These are phyloP conservation scores for Pollenia amentaria DNA, from an alignment of 2,888 invertebrate genomes.

Conservation along the genomic window DNA sequence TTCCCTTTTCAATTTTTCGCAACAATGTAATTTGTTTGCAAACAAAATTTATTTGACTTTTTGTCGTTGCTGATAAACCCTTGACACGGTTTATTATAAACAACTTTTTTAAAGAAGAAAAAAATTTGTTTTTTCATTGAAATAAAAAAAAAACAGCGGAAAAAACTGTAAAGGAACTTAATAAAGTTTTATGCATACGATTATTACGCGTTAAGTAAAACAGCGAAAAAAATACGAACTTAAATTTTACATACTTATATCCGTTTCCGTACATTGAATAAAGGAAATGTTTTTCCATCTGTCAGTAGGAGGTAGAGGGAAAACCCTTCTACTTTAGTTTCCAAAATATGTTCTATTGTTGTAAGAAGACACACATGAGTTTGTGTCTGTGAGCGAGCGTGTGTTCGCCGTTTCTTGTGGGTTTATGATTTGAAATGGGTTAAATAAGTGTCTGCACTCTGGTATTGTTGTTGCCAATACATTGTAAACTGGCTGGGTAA, in stretches of 20 bases:
- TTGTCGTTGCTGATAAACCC: slow-evolving; percentile 61
- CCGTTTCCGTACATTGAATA: slow-evolving; percentile 75
- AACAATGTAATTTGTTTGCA: slow-evolving; percentile 72
- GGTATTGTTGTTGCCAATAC: slow-evolving; percentile 49
- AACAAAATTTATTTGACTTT: slow-evolving; percentile 70
- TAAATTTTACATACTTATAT: slow-evolving; percentile 75
- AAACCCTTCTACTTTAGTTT: slow-evolving; percentile 58
- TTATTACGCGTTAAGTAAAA: slow-evolving; percentile 73
- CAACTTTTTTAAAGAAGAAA: slow-evolving; percentile 12
- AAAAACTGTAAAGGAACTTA: slow-evolving; percentile 51
- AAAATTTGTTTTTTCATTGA: slow-evolving; percentile 54
- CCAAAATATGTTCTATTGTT: slow-evolving; percentile 55
- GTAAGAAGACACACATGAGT: slow-evolving; percentile 9
- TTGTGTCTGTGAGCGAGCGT: neutral
- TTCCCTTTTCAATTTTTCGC: slow-evolving; percentile 26
- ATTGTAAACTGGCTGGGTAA: slow-evolving; percentile 67
- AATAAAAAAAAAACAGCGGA: slow-evolving; percentile 16
- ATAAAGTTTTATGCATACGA: slow-evolving; percentile 79
- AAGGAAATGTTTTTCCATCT: slow-evolving; percentile 66
- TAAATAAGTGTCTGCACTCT: slow-evolving; percentile 50
- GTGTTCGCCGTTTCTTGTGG: slow-evolving; percentile 52
- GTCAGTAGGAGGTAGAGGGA: slow-evolving; percentile 59
- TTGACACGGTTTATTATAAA: slow-evolving; percentile 37
- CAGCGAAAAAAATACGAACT: slow-evolving; percentile 6
- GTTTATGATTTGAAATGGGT: slow-evolving; percentile 70